A percentile compares a stretch with the other conserved stretches of the same genome.
phyloP scores from a whole-genome alignment of 2,113 vertebrate genomes.

The Cyprinus carpio region DNA sequence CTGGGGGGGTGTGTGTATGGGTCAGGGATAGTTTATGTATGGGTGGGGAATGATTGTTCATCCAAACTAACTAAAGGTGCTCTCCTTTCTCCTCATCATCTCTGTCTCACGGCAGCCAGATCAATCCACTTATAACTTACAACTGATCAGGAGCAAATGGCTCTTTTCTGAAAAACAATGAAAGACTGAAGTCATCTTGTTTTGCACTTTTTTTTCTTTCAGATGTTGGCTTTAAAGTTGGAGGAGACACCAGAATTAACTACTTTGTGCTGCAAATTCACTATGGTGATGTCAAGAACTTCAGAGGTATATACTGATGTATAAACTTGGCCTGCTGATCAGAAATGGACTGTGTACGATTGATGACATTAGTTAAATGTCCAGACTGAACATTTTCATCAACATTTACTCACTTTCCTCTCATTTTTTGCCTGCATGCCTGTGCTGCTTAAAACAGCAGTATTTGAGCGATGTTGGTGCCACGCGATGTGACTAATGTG shows the following conservation, averaged over 20 bases:
- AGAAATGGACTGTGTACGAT: not conserved
- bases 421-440: not conserved
- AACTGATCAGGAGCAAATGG: not conserved
- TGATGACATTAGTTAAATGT: not conserved
- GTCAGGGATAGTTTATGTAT: constrained; percentile 90
- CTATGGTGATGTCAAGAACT: constrained; percentile 88
- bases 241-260: constrained; percentile 82
- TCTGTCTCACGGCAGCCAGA: not conserved
- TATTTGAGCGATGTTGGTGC: not conserved
- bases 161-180: not conserved
- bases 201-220: constrained; percentile 21
- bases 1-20: constrained; percentile 87
- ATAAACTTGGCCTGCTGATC: not conserved
- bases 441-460: not conserved
- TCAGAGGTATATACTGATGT: constrained; percentile 78
- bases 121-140: not conserved
- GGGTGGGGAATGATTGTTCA: constrained; percentile 94
- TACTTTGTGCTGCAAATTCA: constrained; percentile 96
- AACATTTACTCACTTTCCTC: not conserved
- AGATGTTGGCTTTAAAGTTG: constrained; percentile 97
- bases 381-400: too few relatives aligned
- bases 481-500: not conserved
- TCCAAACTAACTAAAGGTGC: constrained; percentile 91
- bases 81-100: not conserved
- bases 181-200: not conserved